Evolutionary conservation across 2,888 invertebrate species (phyloP).

Genomic region (Nematopogon swammerdamellus): DNA sequence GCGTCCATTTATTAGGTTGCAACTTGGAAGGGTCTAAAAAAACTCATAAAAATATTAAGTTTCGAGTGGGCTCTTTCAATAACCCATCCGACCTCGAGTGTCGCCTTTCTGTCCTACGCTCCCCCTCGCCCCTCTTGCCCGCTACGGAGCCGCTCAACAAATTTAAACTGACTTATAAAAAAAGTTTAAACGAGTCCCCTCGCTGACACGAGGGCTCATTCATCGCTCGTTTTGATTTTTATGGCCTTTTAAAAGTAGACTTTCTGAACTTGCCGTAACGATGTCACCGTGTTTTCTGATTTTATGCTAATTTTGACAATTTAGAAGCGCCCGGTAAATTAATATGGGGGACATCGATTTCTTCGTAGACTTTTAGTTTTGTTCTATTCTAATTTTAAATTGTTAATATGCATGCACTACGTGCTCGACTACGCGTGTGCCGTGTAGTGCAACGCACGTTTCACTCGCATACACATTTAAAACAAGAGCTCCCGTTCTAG

Average conservation of each 20-base stretch:
- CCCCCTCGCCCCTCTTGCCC: background rate
- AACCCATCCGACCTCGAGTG: background rate
- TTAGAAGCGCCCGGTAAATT: no score
- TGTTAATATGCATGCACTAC: no score
- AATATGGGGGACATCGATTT: no score
- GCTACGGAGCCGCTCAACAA: background rate
- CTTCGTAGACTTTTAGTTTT: no score
- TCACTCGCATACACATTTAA: no score
- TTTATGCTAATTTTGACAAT: background rate
- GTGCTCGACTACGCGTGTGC: no score
- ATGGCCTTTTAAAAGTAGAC: background rate
- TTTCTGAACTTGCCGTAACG: background rate
- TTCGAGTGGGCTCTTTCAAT: background rate
- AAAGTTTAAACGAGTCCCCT: background rate
- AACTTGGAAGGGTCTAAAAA: no score
- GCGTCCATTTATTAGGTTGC: no score
- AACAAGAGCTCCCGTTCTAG: no score
- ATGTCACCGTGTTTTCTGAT: background rate
- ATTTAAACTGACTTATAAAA: background rate
- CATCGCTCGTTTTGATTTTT: background rate
- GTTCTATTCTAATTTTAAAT: no score
- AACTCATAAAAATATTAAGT: background rate
- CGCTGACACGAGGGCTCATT: background rate
- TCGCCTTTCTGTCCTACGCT: no score
- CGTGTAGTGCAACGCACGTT: no score